These are phyloP conservation scores for Thomomys bottae DNA, from an alignment of 2,113 vertebrate species.

Conservation along the genomic window DNA sequence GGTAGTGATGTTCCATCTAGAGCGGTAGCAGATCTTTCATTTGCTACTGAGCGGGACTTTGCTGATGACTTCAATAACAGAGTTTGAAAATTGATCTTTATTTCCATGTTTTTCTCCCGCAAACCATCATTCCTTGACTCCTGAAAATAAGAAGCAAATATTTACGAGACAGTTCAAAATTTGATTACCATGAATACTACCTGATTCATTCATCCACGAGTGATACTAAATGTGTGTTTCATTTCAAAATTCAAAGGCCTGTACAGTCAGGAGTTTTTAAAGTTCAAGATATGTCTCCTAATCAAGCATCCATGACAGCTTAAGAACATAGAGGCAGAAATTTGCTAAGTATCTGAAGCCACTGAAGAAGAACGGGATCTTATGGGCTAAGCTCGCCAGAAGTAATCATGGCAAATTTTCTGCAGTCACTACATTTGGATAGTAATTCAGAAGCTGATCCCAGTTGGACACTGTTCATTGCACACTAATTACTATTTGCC, in stretches of 20 bases:
- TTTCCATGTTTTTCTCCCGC: background rate
- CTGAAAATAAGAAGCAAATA: slow-evolving; percentile 42
- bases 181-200: slow-evolving; percentile 10
- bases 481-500: slow-evolving; percentile 64
- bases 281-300: background rate
- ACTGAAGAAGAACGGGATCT: background rate
- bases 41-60: background rate
- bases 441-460: slow-evolving; percentile 54
- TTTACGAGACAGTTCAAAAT: slow-evolving; percentile 37
- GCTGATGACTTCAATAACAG: background rate
- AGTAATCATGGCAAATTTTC: slow-evolving; percentile 49
- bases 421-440: slow-evolving; percentile 49
- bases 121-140: background rate
- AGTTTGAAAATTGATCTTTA: slow-evolving; percentile 37
- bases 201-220: background rate
- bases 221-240: background rate
- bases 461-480: slow-evolving; percentile 69
- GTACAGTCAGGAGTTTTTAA: background rate
- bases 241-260: background rate
- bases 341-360: slow-evolving; percentile 16
- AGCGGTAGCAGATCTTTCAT: background rate
- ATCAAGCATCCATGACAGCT: background rate
- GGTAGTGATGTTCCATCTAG: background rate
- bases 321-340: slow-evolving; percentile 29
- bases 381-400: background rate